Percentiles rank a stretch among this genome's conserved stretches.
Conservation (phyloP, 1,140 invertebrate species). For the Stegodyphus mimosarum region DNA sequence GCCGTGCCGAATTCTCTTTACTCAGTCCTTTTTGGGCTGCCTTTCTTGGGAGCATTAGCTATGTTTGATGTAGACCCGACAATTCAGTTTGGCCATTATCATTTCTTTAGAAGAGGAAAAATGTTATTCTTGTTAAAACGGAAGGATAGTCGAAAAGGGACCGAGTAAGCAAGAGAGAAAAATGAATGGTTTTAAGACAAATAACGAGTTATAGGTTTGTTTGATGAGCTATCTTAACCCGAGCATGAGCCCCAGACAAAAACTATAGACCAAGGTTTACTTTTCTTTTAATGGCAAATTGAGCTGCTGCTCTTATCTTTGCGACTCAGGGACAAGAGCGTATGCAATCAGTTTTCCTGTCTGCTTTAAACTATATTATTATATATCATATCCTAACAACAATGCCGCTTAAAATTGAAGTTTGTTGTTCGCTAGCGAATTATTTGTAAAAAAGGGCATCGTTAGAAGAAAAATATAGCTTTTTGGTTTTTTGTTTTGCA, state of each 20-base stretch:
- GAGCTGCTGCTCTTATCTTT: slow-evolving; percentile 4
- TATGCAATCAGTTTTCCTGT: slow-evolving; percentile 17
- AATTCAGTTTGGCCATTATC: slow-evolving; percentile 48
- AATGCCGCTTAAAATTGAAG: no score
- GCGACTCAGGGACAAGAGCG: background rate
- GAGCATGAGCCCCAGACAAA: background rate
- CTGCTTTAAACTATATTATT: slow-evolving; percentile 39
- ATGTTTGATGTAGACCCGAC: slow-evolving; percentile 17
- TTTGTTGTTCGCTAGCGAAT: no score
- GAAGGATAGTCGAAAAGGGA: background rate
- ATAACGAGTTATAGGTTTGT: slow-evolving; percentile 37
- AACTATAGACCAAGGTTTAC: background rate
- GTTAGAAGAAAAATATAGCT: no score
- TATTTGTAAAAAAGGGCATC: no score
- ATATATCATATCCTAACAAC: slow-evolving; percentile 23
- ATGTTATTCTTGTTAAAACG: background rate
- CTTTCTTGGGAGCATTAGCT: background rate
- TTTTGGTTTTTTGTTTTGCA: no score
- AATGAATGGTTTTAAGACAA: slow-evolving; percentile 35
- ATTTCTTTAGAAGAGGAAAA: slow-evolving; percentile 1
- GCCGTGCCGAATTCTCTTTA: background rate
- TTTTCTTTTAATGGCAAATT: slow-evolving; percentile 28
- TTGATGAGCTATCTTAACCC: background rate
- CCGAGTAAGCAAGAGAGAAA: background rate
- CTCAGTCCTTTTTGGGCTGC: background rate